Evolutionary conservation across 2,888 invertebrate species (phyloP).

Genomic region (Saturnia pavonia): DNA sequence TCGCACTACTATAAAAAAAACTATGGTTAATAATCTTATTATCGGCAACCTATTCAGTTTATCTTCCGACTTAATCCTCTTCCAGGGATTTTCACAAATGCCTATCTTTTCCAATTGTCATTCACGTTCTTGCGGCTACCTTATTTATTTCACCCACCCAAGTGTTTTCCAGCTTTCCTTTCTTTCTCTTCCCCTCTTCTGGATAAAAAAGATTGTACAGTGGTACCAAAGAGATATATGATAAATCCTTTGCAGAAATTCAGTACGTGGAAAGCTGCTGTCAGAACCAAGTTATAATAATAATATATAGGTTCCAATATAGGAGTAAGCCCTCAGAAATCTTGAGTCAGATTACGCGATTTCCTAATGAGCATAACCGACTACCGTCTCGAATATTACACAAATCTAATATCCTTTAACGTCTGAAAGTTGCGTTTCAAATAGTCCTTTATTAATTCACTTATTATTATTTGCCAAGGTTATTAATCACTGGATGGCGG

Average conservation of each 20-base stretch:
- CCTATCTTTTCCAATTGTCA: too few species aligned
- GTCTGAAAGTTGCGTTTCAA: neutral
- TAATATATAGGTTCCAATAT: neutral
- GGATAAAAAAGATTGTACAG: too few species aligned
- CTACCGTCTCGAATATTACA: constrained; percentile 12
- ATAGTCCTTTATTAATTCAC: neutral
- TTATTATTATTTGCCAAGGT: neutral
- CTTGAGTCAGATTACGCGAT: constrained; percentile 9
- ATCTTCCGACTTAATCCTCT: too few species aligned
- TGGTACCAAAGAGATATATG: too few species aligned
- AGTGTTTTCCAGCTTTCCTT: neutral
- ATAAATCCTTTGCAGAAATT: too few species aligned
- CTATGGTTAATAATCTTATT: too few species aligned
- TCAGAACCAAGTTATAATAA: neutral
- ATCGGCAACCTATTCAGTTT: too few species aligned
- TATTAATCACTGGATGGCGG: neutral
- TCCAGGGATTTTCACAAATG: too few species aligned
- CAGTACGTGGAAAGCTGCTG: too few species aligned
- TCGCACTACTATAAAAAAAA: too few species aligned
- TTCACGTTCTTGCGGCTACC: too few species aligned
- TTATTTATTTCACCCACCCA: neutral
- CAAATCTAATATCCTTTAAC: constrained; percentile 7
- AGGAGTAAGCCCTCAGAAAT: neutral
- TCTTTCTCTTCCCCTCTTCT: neutral
- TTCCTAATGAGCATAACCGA: constrained; percentile 17